phyloP scores from a whole-genome alignment of 2,888 invertebrate genomes.

The Leptura quadrifasciata region DNA sequence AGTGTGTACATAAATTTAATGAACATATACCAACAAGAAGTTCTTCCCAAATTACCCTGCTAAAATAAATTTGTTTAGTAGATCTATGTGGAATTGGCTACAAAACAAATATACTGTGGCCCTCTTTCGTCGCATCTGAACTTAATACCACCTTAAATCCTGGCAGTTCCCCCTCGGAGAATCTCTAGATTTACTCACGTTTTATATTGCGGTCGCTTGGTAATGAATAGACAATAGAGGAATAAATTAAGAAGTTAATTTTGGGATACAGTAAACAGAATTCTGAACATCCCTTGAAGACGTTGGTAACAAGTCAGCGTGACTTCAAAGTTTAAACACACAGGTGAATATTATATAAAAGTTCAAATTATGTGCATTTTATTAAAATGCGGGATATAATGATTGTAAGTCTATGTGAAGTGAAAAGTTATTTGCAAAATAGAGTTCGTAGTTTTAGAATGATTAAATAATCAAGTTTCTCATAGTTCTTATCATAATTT shows the following conservation, averaged over 20 bases:
- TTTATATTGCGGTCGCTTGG: neutral
- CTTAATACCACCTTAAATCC: neutral
- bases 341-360: no score
- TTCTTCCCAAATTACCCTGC: slow-evolving; percentile 1
- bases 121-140: neutral
- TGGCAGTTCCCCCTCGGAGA: neutral
- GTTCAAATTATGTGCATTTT: no score
- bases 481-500: no score
- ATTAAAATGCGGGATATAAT: no score
- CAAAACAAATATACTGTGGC: slow-evolving; percentile 4
- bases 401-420: no score
- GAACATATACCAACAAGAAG: slow-evolving; percentile 2
- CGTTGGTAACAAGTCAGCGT: no score
- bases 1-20: neutral
- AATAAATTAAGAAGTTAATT: neutral
- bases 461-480: no score
- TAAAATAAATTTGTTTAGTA: slow-evolving; percentile 7
- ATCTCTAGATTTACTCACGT: slow-evolving; percentile 1
- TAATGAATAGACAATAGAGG: slow-evolving; percentile 3
- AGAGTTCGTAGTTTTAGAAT: no score
- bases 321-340: no score
- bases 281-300: neutral
- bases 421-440: no score
- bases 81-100: slow-evolving; percentile 7
- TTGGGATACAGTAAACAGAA: neutral